Conservation (phyloP, 2,113 vertebrate species). For the Lampris incognitus region DNA sequence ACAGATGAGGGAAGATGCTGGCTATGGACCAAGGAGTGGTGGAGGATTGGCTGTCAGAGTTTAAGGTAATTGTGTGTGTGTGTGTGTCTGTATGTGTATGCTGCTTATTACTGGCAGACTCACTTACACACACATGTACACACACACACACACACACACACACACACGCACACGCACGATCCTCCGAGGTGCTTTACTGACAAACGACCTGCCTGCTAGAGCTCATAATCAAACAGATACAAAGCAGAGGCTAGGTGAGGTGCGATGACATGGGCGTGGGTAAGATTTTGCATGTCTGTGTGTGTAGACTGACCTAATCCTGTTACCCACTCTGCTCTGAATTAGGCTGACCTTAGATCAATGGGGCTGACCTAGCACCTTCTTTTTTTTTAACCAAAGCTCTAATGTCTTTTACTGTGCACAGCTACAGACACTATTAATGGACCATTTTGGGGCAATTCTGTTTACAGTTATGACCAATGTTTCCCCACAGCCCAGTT, state of each 20-base stretch:
- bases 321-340: constrained; percentile 9
- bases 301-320: background rate
- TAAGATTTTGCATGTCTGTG: constrained; percentile 18
- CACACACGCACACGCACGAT: constrained; percentile 26
- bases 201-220: background rate
- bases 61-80: constrained; percentile 85
- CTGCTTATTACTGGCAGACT: constrained; percentile 27
- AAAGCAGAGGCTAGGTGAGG: constrained; percentile 9
- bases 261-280: constrained; percentile 14
- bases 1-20: constrained; percentile 95
- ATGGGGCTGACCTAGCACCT: background rate
- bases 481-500: background rate
- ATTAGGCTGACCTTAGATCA: constrained; percentile 7
- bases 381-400: background rate
- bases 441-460: background rate
- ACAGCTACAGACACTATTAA: background rate
- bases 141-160: constrained; percentile 14
- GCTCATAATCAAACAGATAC: constrained; percentile 30
- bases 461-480: background rate
- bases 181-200: constrained; percentile 34
- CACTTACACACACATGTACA: constrained; percentile 23
- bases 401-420: background rate
- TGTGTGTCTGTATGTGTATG: background rate
- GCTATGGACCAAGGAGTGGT: constrained; percentile 95
- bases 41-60: constrained; percentile 98